These are phyloP conservation scores for Heliothis subflexa DNA, from an alignment of 1,140 invertebrate species.

Conservation along the genomic window DNA sequence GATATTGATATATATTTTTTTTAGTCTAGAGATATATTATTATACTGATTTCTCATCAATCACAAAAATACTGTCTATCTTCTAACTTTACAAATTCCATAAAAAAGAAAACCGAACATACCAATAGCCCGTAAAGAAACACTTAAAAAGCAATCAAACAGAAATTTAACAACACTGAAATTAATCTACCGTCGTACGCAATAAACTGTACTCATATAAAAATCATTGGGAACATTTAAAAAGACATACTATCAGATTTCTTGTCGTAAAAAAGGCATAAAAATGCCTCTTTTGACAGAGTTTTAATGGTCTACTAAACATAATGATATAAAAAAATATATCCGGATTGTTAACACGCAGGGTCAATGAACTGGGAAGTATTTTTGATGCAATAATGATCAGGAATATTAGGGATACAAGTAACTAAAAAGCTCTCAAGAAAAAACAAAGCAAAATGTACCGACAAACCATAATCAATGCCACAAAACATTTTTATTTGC, in stretches of 20 bases:
- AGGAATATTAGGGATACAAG: background rate
- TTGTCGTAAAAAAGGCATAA: constrained; percentile 44
- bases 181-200: constrained; percentile 43
- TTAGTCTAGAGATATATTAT: too few species aligned
- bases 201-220: constrained; percentile 41
- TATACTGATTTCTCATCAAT: too few species aligned
- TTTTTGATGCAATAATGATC: background rate
- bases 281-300: constrained; percentile 46
- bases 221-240: constrained; percentile 41
- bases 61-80: too few species aligned
- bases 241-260: constrained; percentile 48
- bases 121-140: constrained; percentile 35
- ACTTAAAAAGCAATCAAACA: constrained; percentile 43
- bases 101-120: constrained; percentile 23
- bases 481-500: too few species aligned
- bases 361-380: constrained; percentile 9
- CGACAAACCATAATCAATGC: too few species aligned
- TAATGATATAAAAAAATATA: constrained; percentile 36
- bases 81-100: background rate
- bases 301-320: constrained; percentile 44
- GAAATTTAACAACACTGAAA: constrained; percentile 45
- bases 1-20: too few species aligned
- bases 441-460: background rate
- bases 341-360: constrained; percentile 35
- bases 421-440: background rate